Evolutionary conservation across 2,113 vertebrate genomes (phyloP).

Genomic region (Eulemur rufifrons): DNA sequence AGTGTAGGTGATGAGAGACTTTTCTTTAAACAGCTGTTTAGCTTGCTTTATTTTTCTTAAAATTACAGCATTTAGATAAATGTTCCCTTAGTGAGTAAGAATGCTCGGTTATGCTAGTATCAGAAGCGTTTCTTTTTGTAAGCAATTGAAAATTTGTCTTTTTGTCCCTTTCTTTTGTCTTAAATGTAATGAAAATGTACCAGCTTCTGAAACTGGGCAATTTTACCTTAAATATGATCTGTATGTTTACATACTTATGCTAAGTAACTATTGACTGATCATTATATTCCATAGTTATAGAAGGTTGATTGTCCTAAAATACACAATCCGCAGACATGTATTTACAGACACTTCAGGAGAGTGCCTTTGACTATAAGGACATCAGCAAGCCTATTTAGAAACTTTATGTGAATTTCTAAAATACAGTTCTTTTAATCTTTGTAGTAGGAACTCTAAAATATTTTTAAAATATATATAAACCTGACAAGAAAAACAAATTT

Average conservation of each 20-base stretch:
- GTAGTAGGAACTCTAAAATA: background rate
- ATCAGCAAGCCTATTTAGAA: background rate
- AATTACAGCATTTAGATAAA: background rate
- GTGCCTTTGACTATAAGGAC: background rate
- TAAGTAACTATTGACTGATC: background rate
- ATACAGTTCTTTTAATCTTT: background rate
- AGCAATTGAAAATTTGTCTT: background rate
- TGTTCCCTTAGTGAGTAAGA: background rate
- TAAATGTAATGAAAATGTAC: background rate
- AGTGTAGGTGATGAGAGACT: background rate
- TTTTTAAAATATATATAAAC: background rate
- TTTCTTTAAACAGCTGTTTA: background rate
- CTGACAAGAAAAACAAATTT: conserved; percentile 29
- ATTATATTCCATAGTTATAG: background rate
- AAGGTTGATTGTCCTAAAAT: background rate
- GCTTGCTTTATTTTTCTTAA: conserved; percentile 33
- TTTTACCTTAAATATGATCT: conserved; percentile 19
- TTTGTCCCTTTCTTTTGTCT: background rate
- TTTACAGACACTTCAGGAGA: background rate
- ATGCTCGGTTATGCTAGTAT: background rate
- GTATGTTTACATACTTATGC: background rate
- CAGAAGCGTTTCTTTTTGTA: conserved; percentile 35
- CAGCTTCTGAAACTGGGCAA: background rate
- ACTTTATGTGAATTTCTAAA: conserved; percentile 36
- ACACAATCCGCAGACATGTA: background rate